Base-by-base conservation (phyloP, 2,797 vertebrate species). In the Helostoma temminkii region DNA sequence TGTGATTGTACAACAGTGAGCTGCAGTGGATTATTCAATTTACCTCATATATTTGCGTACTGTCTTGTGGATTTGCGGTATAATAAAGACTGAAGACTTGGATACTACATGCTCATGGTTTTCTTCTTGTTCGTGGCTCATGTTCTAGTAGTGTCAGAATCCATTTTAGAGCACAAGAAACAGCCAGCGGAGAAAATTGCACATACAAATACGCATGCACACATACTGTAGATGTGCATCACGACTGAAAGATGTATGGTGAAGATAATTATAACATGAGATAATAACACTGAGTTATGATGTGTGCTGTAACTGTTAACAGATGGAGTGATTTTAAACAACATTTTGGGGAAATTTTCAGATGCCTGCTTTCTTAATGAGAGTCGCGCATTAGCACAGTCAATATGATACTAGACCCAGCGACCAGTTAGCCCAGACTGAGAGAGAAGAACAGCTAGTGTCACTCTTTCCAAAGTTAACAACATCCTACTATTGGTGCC, bases 1-100 rank as follows among this genome's bases (percentile, higher is more conserved):
- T 34, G 68, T 86, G 64, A 78, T 67, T 72, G 54, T 49, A 53
- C 39, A 32, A 57, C 49, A 47, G 62, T 53, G 76, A 69, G 74
- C 49, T 59, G 8, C 8, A 5, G 11, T n/a, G n/a, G n/a, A n/a
- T n/a, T n/a, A n/a, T 7, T 37, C 9, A 37, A 37, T 37, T 34
- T 41, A 48, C 63, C 39, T 43, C 42, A 3, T 15, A 37, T 39
- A 30, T 64, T 34, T 26, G 70, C 59, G 78, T 59, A 66, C 48
- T 32, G 32, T 73, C 26, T n/a, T 59, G 60, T 73, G 46, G 57
- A 58, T 26, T 45, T 75, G 32, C 46, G 32, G 15, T 34, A 22
- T 19, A 25, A 52, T 21, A 32, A 68, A 71, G 46, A 46, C 37
- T 41, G 14, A 54, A 70, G 59, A 54, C 24, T 24, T 32, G 42